Evolutionary conservation across 2,888 invertebrate species (phyloP).

Genomic region (Nipponacmea schrenckii): DNA sequence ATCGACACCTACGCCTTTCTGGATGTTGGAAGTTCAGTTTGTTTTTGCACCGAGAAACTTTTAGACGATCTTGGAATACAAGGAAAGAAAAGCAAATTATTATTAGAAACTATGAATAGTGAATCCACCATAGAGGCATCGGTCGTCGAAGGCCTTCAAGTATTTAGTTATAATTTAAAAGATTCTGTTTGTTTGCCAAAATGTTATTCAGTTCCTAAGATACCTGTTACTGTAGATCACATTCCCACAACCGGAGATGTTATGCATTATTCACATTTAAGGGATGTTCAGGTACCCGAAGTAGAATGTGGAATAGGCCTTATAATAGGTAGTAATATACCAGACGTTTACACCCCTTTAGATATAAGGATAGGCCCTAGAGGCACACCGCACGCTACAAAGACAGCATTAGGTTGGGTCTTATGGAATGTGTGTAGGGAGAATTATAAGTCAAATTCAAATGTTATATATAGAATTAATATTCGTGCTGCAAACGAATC

Average conservation of each 20-base stretch:
- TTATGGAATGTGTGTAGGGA: background rate
- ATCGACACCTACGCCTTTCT: constrained; percentile 20
- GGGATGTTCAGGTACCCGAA: constrained; percentile 8
- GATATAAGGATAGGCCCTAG: constrained; percentile 1
- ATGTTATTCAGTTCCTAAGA: constrained; percentile 8
- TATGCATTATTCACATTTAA: constrained; percentile 14
- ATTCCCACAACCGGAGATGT: constrained; percentile 17
- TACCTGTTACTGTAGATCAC: constrained; percentile 13
- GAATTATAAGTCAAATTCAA: too few relatives aligned
- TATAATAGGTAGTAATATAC: constrained; percentile 13
- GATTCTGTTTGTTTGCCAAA: constrained; percentile 1
- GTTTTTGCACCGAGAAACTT: constrained; percentile 15
- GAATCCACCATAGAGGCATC: background rate
- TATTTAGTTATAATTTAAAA: background rate
- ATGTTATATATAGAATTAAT: too few relatives aligned
- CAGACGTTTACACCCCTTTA: constrained; percentile 18
- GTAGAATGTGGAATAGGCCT: constrained; percentile 21
- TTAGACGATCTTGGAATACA: background rate
- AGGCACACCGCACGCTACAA: constrained; percentile 16
- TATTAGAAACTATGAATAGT: constrained; percentile 15
- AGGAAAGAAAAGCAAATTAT: constrained; percentile 13
- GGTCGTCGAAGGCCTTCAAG: constrained; percentile 9
- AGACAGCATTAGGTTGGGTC: constrained; percentile 16
- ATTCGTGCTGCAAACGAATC: too few relatives aligned
- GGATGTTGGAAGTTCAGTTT: constrained; percentile 19